Base-by-base conservation (phyloP, 1,140 invertebrate genomes). In the Neodiprion fabricii region DNA sequence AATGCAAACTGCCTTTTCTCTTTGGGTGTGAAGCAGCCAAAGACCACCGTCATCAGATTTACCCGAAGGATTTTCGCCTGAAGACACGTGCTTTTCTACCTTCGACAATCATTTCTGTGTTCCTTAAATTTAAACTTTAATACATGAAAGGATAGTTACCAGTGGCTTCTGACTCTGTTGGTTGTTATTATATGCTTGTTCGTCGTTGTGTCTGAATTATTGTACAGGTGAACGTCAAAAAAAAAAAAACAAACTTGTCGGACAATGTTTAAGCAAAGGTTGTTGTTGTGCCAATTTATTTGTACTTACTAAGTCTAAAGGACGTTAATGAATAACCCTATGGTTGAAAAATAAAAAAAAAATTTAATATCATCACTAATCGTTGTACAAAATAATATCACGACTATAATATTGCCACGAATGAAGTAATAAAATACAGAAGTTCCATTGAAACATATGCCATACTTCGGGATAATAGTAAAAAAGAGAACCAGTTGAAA, bases 101-200 rank as follows among this genome's bases (percentile, higher is more conserved):
- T 12, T 61, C 53, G 53, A 61, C 53, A 61, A 61, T 61, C 53
- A 61, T 61, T 61, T 7, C 53, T 61, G 53, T 61, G 53, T 61
- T 61, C 53, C 53, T 61, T 61, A 61, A 61, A 61, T 14, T 61
- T 4, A 14, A 61, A 61, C 53, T 61, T 4, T 17, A 61, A 61
- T 61, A 12, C 53, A 40, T 40, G 53, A 61, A 61, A 61, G 11
- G 53, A 61, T 61, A 61, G 5, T 61, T 61, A 61, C 53, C 11
- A 9, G 53, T 40, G 28, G 5, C 28, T 40, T 2, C 4, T 40
- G 28, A 40, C 28, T 40, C 28, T 40, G 28, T 40, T 40, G 5
- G 4, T 40, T 40, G 1, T 40, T 5, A 40, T 40, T 40, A 4
- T 40, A 40, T 40, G 28, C 53, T 61, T 61, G 53, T 8, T 61